Conservation (phyloP, 2,888 invertebrate species). For the Ochlodes sylvanus region DNA sequence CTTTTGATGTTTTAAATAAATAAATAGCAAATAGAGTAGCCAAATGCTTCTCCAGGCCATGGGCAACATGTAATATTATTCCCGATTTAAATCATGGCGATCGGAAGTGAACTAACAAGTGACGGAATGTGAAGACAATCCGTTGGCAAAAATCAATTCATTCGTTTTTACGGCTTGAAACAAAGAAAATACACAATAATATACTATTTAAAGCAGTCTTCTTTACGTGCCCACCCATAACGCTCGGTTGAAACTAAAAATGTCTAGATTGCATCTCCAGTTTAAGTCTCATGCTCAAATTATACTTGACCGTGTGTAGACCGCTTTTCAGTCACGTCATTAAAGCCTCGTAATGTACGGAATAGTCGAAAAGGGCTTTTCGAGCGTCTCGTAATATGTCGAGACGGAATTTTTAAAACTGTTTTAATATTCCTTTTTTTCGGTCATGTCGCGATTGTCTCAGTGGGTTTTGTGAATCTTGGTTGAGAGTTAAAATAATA, state of each 20-base stretch:
- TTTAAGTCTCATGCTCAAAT: not conserved
- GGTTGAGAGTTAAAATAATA: not conserved
- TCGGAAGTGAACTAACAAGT: too few species aligned
- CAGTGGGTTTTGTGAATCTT: not conserved
- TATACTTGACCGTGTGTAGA: constrained; percentile 10
- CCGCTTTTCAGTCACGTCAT: constrained; percentile 2
- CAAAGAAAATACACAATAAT: not conserved
- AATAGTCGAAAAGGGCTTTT: constrained; percentile 13
- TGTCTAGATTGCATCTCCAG: constrained; percentile 10
- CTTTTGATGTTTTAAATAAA: too few species aligned
- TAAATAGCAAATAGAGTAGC: not conserved
- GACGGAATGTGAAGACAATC: too few species aligned
- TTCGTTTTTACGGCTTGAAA: not conserved
- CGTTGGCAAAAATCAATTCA: not conserved
- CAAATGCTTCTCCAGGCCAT: too few species aligned
- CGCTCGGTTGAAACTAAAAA: not conserved
- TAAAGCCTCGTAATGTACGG: constrained; percentile 10
- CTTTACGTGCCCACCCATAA: not conserved
- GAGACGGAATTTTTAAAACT: constrained; percentile 8
- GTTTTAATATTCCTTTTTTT: constrained; percentile 9
- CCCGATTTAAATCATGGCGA: too few species aligned
- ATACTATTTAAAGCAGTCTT: not conserved
- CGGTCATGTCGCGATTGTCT: not conserved
- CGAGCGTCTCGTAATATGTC: constrained; percentile 7
- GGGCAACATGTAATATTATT: too few species aligned